Evolutionary conservation across 2,113 vertebrate species (phyloP).

Genomic region (Prionailurus bengalensis): DNA sequence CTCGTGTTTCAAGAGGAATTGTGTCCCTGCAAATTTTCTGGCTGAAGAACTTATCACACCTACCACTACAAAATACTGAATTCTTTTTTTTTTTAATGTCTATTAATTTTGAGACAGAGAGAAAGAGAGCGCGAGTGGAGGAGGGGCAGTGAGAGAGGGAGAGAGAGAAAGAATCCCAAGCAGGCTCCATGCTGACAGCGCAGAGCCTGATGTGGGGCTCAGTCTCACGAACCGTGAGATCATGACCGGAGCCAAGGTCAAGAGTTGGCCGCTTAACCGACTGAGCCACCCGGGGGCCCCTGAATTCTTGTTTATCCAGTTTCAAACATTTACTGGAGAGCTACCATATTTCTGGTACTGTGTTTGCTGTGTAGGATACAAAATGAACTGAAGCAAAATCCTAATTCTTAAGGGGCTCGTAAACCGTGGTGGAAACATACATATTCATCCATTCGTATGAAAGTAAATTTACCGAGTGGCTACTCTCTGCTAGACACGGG

Average conservation of each 20-base stretch:
- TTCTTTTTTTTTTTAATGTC: not conserved
- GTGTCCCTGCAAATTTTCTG: not conserved
- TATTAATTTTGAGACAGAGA: too few relatives aligned
- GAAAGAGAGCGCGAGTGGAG: too few relatives aligned
- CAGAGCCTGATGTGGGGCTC: too few relatives aligned
- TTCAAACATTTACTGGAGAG: not conserved
- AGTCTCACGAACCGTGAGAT: too few relatives aligned
- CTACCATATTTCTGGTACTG: not conserved
- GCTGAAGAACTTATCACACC: not conserved
- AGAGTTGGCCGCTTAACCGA: too few relatives aligned
- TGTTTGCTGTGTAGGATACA: not conserved
- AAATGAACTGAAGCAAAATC: not conserved
- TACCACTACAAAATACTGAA: not conserved
- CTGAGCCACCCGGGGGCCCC: too few relatives aligned
- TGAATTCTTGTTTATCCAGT: not conserved
- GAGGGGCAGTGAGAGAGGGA: too few relatives aligned
- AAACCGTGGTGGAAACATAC: not conserved
- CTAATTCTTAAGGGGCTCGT: not conserved
- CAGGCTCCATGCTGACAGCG: too few relatives aligned
- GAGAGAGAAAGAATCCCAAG: too few relatives aligned
- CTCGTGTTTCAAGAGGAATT: not conserved
- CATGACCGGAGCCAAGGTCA: too few relatives aligned
- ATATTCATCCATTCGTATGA: not conserved
- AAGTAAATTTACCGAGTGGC: not conserved
- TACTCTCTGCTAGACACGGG: not conserved